Conservation (phyloP, 2,888 invertebrate genomes). For the Eupithecia vulgata region DNA sequence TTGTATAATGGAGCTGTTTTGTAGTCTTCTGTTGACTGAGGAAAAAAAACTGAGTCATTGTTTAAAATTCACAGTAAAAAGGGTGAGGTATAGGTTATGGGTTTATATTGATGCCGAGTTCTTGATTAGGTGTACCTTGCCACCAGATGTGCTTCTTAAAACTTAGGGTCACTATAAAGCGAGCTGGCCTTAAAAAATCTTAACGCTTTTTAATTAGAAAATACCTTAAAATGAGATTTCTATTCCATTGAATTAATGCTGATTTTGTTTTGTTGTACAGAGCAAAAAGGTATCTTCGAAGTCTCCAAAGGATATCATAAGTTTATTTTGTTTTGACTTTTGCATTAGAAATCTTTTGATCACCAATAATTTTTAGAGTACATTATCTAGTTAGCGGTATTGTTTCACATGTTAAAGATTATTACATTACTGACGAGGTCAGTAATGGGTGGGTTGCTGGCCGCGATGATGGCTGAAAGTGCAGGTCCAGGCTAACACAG, state of each 20-base stretch:
- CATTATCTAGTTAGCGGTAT: neutral
- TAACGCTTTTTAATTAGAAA: neutral
- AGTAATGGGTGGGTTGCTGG: too few species aligned
- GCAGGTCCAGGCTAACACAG: too few species aligned
- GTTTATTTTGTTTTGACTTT: slow-evolving; percentile 17
- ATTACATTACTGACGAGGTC: too few species aligned
- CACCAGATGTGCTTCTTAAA: too few species aligned
- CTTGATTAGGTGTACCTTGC: neutral
- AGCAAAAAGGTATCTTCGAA: slow-evolving; percentile 46
- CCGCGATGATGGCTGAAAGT: too few species aligned
- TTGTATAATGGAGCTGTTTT: neutral
- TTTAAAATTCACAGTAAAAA: neutral
- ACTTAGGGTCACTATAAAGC: too few species aligned
- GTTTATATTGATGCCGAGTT: neutral
- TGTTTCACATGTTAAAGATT: neutral
- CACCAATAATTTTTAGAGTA: neutral
- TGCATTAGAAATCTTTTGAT: slow-evolving; percentile 10
- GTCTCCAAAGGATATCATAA: slow-evolving; percentile 22
- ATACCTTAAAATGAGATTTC: neutral
- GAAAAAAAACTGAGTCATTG: neutral
- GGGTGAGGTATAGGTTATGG: too few species aligned
- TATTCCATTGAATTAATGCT: slow-evolving; percentile 21
- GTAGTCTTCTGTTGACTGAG: neutral
- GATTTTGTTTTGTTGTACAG: slow-evolving; percentile 51
- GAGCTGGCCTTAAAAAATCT: too few species aligned